Evolutionary conservation across 2,113 vertebrate genomes (phyloP).

Genomic region (Petaurus breviceps): DNA sequence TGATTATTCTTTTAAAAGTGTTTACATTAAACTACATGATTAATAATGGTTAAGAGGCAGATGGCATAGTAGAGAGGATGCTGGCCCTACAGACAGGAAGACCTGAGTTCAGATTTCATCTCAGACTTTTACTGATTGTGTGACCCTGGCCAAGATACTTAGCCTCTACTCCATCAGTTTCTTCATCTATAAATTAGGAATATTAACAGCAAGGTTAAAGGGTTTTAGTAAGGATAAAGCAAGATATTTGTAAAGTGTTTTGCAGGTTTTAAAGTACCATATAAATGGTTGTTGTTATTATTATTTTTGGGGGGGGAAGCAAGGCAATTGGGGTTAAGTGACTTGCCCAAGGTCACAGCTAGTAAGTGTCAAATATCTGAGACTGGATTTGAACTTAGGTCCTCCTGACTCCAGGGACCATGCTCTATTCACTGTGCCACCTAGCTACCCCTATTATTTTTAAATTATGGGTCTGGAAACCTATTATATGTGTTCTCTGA

Average conservation of each 20-base stretch:
- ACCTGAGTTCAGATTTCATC: not conserved
- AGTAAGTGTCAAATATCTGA: no score
- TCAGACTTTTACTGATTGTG: not conserved
- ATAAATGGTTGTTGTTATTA: not conserved
- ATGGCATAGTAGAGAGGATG: not conserved
- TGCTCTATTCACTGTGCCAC: no score
- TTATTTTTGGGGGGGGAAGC: no score
- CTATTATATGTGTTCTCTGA: not conserved
- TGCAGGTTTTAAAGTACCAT: not conserved
- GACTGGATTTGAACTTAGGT: no score
- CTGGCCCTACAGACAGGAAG: not conserved
- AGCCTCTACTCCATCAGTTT: not conserved
- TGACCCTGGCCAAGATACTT: not conserved
- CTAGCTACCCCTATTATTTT: not conserved
- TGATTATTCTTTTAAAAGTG: not conserved
- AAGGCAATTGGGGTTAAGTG: no score
- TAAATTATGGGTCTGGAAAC: not conserved
- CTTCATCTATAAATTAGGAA: not conserved
- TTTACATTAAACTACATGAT: not conserved
- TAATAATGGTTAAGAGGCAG: not conserved
- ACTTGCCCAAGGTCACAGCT: no score
- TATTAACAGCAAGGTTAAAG: not conserved
- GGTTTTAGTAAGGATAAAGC: not conserved
- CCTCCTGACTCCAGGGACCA: no score
- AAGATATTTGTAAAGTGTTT: not conserved